phyloP scores from a whole-genome alignment of 1,140 invertebrate species.

The Cotesia glomerata region DNA sequence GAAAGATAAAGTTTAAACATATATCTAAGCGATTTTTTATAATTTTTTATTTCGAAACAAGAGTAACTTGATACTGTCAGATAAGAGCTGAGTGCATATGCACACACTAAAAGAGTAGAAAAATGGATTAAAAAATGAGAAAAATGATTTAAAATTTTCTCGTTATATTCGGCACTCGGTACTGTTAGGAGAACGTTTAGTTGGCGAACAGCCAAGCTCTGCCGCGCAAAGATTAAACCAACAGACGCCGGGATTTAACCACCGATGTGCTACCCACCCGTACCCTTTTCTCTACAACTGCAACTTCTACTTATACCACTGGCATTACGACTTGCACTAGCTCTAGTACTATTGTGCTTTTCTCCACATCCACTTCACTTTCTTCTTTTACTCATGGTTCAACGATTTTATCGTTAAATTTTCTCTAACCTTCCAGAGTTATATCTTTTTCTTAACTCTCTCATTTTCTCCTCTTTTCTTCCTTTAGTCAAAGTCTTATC shows the following conservation, averaged over 20 bases:
- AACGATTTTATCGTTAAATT: too few species aligned
- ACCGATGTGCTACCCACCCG: slow-evolving; percentile 19
- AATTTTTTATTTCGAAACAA: neutral
- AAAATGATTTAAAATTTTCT: slow-evolving; percentile 5
- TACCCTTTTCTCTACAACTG: neutral
- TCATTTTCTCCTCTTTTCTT: too few species aligned
- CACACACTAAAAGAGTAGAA: neutral
- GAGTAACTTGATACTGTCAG: neutral
- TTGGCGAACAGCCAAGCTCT: slow-evolving; percentile 34
- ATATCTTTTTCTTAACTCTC: too few species aligned
- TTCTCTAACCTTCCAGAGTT: too few species aligned
- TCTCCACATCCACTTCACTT: neutral
- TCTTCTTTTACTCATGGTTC: too few species aligned
- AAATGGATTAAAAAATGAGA: neutral
- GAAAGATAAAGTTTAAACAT: neutral
- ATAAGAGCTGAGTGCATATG: neutral
- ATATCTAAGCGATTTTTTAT: neutral
- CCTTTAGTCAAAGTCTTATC: too few species aligned
- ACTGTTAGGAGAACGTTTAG: neutral
- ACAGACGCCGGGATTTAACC: slow-evolving; percentile 38
- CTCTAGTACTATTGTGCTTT: neutral
- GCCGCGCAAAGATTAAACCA: slow-evolving; percentile 38
- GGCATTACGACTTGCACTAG: too few species aligned
- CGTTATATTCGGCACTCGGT: neutral
- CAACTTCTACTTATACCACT: neutral